Percentiles rank a stretch among this genome's conserved stretches.
Evolutionary conservation across 2,797 vertebrate species (phyloP).

Genomic region (Nasua narica): DNA sequence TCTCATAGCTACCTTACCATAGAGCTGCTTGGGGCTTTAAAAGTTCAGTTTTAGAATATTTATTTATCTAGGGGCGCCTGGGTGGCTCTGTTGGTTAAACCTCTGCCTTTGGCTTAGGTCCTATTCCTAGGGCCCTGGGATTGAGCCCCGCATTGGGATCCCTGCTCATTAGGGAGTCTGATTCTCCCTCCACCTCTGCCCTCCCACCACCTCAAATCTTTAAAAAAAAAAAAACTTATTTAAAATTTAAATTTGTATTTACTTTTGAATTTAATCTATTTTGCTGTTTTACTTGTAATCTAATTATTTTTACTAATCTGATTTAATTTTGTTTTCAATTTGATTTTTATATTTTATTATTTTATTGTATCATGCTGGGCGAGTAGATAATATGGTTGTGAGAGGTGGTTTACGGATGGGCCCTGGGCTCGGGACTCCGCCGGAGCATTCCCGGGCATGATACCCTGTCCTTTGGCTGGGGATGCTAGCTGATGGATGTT

Average conservation of each 20-base stretch:
- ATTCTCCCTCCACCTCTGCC: background rate
- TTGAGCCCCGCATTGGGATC: rapidly evolving
- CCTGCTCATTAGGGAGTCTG: background rate
- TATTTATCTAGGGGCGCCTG: background rate
- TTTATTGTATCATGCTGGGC: background rate
- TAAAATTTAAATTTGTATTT: background rate
- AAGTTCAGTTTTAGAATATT: background rate
- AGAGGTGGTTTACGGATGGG: background rate
- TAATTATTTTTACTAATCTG: background rate
- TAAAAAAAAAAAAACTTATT: background rate
- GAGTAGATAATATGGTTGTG: rapidly evolving
- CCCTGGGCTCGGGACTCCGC: background rate
- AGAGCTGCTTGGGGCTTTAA: background rate
- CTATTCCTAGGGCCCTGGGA: background rate
- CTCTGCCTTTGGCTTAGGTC: background rate
- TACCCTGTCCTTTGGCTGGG: background rate
- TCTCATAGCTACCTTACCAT: too few species aligned
- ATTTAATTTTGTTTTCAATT: background rate
- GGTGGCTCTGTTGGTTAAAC: background rate
- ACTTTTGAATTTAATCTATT: background rate
- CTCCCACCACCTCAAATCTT: background rate
- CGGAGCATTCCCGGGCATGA: background rate
- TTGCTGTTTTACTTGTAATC: background rate
- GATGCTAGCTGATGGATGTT: background rate
- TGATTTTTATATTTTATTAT: background rate